Evolutionary conservation across 1,140 invertebrate genomes (phyloP).

Genomic region (Bradysia coprophila): DNA sequence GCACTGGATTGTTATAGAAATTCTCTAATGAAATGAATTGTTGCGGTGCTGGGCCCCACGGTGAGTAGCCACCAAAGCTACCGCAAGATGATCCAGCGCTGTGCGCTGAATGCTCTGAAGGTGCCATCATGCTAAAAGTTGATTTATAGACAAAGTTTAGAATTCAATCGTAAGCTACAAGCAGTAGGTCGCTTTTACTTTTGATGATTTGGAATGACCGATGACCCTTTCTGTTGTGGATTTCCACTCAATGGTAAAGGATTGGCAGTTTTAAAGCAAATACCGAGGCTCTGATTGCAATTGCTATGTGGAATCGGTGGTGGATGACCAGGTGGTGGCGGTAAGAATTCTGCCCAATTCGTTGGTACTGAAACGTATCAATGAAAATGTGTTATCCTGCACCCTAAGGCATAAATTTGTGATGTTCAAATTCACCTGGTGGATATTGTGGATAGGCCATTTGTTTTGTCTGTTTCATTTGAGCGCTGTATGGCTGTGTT

Average conservation of each 20-base stretch:
- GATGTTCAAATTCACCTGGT: constrained; percentile 22
- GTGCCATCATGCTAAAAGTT: constrained; percentile 14
- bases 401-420: constrained; percentile 18
- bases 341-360: constrained; percentile 60
- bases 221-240: too few species aligned
- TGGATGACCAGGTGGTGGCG: constrained; percentile 62
- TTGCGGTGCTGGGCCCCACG: constrained; percentile 20
- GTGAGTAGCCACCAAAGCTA: constrained; percentile 21
- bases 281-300: constrained; percentile 4
- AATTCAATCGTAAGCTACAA: too few species aligned
- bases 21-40: constrained; percentile 13
- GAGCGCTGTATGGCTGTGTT: constrained; percentile 10
- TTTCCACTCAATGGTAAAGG: too few species aligned
- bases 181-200: too few species aligned
- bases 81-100: constrained; percentile 22
- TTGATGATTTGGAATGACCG: constrained; percentile 21
- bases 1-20: constrained; percentile 20
- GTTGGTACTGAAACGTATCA: constrained; percentile 26
- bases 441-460: constrained; percentile 26
- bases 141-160: too few species aligned
- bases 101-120: constrained; percentile 21
- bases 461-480: constrained; percentile 20
- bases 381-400: constrained; percentile 5
- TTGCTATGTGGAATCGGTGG: constrained; percentile 31
- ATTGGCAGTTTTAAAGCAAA: constrained; percentile 18